Evolutionary conservation across 2,797 vertebrate genomes (phyloP).

Genomic region (Lates japonicus): DNA sequence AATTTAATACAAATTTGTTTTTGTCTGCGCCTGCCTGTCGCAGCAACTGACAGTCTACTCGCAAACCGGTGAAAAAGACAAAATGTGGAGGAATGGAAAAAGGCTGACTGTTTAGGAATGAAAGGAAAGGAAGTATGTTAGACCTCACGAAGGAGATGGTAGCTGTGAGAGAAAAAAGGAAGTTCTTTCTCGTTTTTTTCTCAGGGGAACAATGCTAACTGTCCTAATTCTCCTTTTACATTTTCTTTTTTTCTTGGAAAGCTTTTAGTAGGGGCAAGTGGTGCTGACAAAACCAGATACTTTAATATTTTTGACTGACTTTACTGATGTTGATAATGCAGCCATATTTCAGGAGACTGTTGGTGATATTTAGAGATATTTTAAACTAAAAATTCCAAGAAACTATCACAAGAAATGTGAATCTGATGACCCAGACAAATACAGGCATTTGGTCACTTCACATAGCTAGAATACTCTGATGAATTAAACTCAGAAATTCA

Average conservation of each 20-base stretch:
- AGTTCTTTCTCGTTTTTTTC: constrained; percentile 46
- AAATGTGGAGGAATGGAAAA: constrained; percentile 69
- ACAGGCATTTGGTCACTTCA: not conserved
- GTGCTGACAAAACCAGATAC: constrained; percentile 20
- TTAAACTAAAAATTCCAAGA: not conserved
- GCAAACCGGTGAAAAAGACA: constrained; percentile 59
- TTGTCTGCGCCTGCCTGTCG: constrained; percentile 67
- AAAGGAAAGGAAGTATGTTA: constrained; percentile 66
- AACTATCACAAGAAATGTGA: not conserved
- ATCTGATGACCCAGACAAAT: not conserved
- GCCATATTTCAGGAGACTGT: not conserved
- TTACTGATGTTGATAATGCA: not conserved
- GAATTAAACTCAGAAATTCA: constrained; percentile 1
- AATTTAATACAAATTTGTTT: constrained; percentile 72
- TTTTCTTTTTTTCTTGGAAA: constrained; percentile 19
- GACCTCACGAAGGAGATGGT: constrained; percentile 71
- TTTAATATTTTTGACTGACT: not conserved
- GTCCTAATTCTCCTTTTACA: constrained; percentile 8
- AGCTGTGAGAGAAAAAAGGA: constrained; percentile 42
- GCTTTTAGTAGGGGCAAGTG: not conserved
- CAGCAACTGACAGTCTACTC: constrained; percentile 68
- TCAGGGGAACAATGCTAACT: constrained; percentile 58
- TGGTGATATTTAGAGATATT: not conserved
- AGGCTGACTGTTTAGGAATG: constrained; percentile 63
- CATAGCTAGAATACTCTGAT: not conserved